Evolutionary conservation across 92 coral and sea anemone species (phyloP), one percentile per base, ranked within the genome.

Genomic region (Palythoa grandiflora): DNA sequence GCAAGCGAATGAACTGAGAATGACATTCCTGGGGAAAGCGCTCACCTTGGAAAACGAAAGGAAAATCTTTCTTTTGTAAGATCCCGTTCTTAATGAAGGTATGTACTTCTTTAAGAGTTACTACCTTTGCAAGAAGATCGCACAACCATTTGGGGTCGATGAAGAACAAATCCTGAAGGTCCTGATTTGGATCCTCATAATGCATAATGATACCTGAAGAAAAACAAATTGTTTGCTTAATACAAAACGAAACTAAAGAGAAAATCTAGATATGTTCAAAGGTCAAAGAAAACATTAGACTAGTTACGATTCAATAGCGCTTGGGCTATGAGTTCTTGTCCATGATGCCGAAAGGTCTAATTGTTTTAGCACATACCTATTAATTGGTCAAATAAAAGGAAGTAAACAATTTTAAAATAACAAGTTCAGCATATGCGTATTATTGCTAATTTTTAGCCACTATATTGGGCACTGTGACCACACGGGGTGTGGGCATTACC

Each of bases 91-190:
- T 84, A 19, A 92, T 90, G 87, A 87, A 93, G 19, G 94, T 96
- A 37, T 96, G 95, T 50, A 91, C 98, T 83, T 89, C 88, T 3
- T 60, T 84, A n/a, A 97, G 68, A 2, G 98, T 97, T 21, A 97
- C 96, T 53, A 97, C 89, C 13, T 96, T 95, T 28, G 99, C 98
- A 93, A 97, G 96, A 57, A 97, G 89, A 75, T 96, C 95, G 76
- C 99, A 97, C 63, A 97, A 90, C 99, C 99, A 97, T 63, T 94
- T 88, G 71, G 99, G 99, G 78, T 97, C 99, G 63, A 97, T 94
- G 84, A 97, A 97, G 89, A 89, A 97, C 87, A 94, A 93, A 75
- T 97, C 99, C 77, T 92, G 98, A 21, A 97, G 92, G 37, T 96
- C 99, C 89, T 97, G 97, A 84, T 97, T 97, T 10, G 99, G 99